Evolutionary conservation across 2,113 vertebrate species (phyloP).

Genomic region (Malaclemys terrapin): DNA sequence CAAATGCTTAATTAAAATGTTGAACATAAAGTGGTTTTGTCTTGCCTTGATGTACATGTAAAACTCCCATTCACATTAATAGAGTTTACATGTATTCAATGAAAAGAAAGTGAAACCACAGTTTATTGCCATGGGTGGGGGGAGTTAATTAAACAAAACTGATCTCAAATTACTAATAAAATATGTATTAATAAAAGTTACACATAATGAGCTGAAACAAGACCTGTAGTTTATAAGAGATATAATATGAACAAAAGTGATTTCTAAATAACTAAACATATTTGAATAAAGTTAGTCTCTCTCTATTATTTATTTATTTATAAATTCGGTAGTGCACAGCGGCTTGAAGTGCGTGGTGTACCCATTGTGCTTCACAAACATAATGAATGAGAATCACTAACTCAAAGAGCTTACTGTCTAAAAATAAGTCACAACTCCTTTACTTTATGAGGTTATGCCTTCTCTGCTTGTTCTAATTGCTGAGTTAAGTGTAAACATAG

Average conservation of each 20-base stretch:
- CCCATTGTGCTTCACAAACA: background rate
- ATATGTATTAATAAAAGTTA: background rate
- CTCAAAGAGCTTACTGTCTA: background rate
- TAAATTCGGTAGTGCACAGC: background rate
- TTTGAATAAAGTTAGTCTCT: background rate
- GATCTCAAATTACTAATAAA: slow-evolving; percentile 31
- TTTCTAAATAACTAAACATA: background rate
- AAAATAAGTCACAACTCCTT: background rate
- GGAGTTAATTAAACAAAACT: background rate
- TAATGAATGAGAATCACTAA: background rate
- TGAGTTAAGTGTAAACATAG: background rate
- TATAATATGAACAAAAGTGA: background rate
- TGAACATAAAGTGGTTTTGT: slow-evolving; percentile 40
- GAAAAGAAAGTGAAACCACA: background rate
- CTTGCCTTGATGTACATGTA: slow-evolving; percentile 32
- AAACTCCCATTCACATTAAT: slow-evolving; percentile 51
- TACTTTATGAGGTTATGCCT: background rate
- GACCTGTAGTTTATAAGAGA: background rate
- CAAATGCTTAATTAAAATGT: slow-evolving; percentile 41
- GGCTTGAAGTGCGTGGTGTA: background rate
- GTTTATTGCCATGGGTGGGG: background rate
- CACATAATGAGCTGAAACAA: background rate
- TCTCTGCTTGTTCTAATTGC: background rate
- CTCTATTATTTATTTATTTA: background rate
- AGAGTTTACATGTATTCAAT: background rate